Evolutionary conservation across 2,113 vertebrate genomes (phyloP).

Genomic region (Prietella phreatophila): DNA sequence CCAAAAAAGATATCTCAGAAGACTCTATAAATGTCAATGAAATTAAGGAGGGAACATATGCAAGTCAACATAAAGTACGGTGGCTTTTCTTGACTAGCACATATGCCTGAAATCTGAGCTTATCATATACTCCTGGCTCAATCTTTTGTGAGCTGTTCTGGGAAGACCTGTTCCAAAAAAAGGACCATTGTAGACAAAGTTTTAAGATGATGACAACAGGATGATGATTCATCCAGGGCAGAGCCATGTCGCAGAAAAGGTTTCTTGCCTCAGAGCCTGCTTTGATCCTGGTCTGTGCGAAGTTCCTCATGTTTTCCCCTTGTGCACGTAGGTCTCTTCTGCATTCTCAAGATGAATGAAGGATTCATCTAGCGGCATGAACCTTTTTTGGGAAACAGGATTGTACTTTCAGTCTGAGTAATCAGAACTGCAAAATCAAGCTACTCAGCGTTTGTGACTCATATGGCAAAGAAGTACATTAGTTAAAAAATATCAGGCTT

Average conservation of each 20-base stretch:
- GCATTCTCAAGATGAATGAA: background rate
- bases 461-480: conserved; percentile 3
- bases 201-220: background rate
- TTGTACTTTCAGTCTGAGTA: conserved; percentile 7
- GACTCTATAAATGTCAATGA: conserved; percentile 26
- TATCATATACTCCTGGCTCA: background rate
- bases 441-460: background rate
- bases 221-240: background rate
- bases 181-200: background rate
- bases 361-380: background rate
- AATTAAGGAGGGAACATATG: background rate
- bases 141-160: background rate
- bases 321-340: background rate
- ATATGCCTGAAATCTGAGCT: background rate
- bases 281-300: background rate
- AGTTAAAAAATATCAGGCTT: background rate
- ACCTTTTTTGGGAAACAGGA: background rate
- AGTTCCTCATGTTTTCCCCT: background rate
- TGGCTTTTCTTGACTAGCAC: background rate
- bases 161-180: background rate
- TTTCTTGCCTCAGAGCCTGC: background rate
- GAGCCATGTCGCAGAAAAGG: background rate
- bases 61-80: background rate
- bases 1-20: conserved; percentile 24
- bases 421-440: conserved; percentile 2